Evolutionary conservation across 2,888 invertebrate genomes (phyloP).

Genomic region (Tyria jacobaeae): DNA sequence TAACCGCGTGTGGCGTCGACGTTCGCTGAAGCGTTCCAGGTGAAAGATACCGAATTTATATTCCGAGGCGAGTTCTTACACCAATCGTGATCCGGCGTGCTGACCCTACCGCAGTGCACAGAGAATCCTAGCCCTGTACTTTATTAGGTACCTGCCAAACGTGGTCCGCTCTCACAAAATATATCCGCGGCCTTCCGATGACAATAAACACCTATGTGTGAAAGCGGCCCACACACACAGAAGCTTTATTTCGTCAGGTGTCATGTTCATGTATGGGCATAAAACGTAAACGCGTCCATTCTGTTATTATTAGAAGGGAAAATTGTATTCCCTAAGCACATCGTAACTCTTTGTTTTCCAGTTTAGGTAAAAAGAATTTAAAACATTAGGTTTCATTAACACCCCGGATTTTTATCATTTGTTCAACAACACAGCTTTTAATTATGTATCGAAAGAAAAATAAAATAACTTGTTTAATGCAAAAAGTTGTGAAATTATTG

Average conservation of each 20-base stretch:
- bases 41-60: slow-evolving; percentile 77
- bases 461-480: neutral
- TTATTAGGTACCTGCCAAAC: slow-evolving; percentile 68
- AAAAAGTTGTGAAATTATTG: slow-evolving; percentile 62
- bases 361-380: slow-evolving; percentile 6
- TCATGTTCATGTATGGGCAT: slow-evolving; percentile 64
- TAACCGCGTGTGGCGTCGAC: slow-evolving; percentile 72
- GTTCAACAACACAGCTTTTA: neutral
- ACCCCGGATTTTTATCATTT: no score
- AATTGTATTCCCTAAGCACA: slow-evolving; percentile 39
- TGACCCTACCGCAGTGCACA: slow-evolving; percentile 43
- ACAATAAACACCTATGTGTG: slow-evolving; percentile 69
- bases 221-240: slow-evolving; percentile 65
- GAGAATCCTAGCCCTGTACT: slow-evolving; percentile 63
- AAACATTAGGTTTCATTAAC: neutral
- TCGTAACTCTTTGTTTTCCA: slow-evolving; percentile 12
- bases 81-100: slow-evolving; percentile 62
- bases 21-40: slow-evolving; percentile 72
- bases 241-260: slow-evolving; percentile 72
- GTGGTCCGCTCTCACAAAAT: slow-evolving; percentile 61
- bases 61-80: slow-evolving; percentile 65
- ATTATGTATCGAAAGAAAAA: neutral
- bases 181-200: slow-evolving; percentile 66
- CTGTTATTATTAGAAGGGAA: slow-evolving; percentile 57
- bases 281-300: slow-evolving; percentile 63